Evolutionary conservation across 2,888 invertebrate genomes (phyloP).

Genomic region (Clusia tigrina): DNA sequence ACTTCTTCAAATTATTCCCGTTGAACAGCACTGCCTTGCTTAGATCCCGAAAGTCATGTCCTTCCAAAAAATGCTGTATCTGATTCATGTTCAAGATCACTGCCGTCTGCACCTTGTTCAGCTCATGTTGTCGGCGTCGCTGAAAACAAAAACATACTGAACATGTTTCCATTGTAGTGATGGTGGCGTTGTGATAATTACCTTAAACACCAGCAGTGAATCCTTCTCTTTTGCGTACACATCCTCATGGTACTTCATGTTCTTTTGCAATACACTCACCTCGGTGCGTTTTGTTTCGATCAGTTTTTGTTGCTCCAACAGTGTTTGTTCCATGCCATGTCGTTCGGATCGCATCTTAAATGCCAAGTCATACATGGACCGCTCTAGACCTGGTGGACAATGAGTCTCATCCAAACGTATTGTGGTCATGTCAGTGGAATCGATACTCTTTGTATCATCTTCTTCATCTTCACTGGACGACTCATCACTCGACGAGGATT

Average conservation of each 20-base stretch:
- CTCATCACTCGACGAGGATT: conserved; percentile 68
- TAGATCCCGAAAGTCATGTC: conserved; percentile 65
- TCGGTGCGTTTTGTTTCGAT: conserved; percentile 71
- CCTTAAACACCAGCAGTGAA: conserved; percentile 73
- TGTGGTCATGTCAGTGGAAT: conserved; percentile 73
- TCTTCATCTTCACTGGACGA: conserved; percentile 66
- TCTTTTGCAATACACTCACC: conserved; percentile 69
- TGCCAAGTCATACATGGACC: conserved; percentile 72
- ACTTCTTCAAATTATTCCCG: conserved; percentile 67
- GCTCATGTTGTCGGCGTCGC: conserved; percentile 70
- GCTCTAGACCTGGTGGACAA: conserved; percentile 78
- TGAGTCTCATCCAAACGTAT: conserved; percentile 75
- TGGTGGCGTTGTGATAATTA: conserved; percentile 49
- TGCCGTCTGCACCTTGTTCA: conserved; percentile 80
- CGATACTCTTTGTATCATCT: conserved; percentile 70
- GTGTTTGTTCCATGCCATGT: conserved; percentile 69
- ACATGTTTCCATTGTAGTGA: not conserved
- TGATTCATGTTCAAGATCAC: conserved; percentile 76
- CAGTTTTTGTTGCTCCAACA: conserved; percentile 68
- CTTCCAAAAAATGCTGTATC: conserved; percentile 68
- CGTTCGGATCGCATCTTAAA: conserved; percentile 71
- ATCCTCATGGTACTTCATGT: conserved; percentile 68
- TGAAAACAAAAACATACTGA: conserved; percentile 54
- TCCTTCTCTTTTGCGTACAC: conserved; percentile 68
- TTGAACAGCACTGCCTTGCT: conserved; percentile 71